Percentiles rank a stretch among this genome's conserved stretches.
phyloP scores from a whole-genome alignment of 1,140 invertebrate species.

The Radopholus similis region DNA sequence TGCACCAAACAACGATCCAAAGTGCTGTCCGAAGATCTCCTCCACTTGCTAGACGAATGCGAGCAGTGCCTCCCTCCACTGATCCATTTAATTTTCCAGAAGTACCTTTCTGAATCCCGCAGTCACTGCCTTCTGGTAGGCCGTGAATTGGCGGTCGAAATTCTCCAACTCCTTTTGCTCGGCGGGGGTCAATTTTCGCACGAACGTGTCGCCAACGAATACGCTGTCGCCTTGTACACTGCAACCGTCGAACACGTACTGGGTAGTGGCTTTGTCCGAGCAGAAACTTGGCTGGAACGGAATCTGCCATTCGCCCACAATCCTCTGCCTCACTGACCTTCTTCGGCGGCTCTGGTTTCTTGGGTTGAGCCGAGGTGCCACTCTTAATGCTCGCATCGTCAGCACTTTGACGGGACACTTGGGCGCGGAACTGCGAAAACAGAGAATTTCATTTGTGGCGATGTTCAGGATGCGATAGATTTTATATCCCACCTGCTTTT shows the following conservation, averaged over 20 bases:
- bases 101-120: conserved; percentile 21
- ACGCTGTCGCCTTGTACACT: conserved; percentile 54
- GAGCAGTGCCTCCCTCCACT: too few relatives aligned
- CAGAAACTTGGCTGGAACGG: conserved; percentile 27
- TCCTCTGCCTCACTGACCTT: not conserved
- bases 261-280: conserved; percentile 54
- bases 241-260: conserved; percentile 52
- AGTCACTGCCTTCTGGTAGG: conserved; percentile 37
- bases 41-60: conserved; percentile 34
- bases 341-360: conserved; percentile 33
- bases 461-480: too few relatives aligned
- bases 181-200: conserved; percentile 44
- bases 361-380: not conserved
- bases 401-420: not conserved
- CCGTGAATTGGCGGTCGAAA: conserved; percentile 44
- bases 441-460: not conserved
- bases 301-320: too few relatives aligned
- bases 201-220: conserved; percentile 45
- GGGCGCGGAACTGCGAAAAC: not conserved
- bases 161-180: conserved; percentile 48
- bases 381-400: not conserved
- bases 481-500: conserved; percentile 13
- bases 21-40: conserved; percentile 37
- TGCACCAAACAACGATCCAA: conserved; percentile 32
- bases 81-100: not conserved